phyloP scores from a whole-genome alignment of 2,888 invertebrate species.

The Dolichopus griseipennis region DNA sequence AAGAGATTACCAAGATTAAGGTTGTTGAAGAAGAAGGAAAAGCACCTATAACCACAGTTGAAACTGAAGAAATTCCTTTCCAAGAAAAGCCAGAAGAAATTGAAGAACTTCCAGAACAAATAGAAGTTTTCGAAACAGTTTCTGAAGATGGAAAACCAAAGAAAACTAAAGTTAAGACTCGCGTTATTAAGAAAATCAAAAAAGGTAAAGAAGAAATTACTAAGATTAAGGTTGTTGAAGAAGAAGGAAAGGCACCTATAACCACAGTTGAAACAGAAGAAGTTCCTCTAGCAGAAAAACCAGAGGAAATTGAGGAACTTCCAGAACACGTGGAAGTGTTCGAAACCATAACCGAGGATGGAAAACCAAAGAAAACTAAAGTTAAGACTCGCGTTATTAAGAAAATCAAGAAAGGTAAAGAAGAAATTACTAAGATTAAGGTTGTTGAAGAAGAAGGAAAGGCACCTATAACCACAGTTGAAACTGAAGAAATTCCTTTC shows the following conservation, averaged over 20 bases:
- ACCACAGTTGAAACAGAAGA: conserved; percentile 31
- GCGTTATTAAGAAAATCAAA: conserved; percentile 36
- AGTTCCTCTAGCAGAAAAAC: conserved; percentile 20
- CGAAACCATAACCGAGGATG: conserved; percentile 21
- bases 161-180: conserved; percentile 34
- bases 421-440: conserved; percentile 32
- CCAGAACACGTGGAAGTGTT: conserved; percentile 29
- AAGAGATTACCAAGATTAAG: conserved; percentile 36
- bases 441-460: conserved; percentile 35
- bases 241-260: conserved; percentile 40
- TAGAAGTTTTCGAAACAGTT: conserved; percentile 28
- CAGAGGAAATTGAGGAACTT: conserved; percentile 29
- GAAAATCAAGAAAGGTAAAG: conserved; percentile 28
- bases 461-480: conserved; percentile 33
- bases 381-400: conserved; percentile 32
- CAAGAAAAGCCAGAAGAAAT: conserved; percentile 23
- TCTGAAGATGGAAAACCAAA: conserved; percentile 27
- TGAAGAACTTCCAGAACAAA: conserved; percentile 24
- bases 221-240: conserved; percentile 39
- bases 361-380: conserved; percentile 29
- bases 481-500: conserved; percentile 25
- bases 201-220: conserved; percentile 40
- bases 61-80: conserved; percentile 25
- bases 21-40: conserved; percentile 38
- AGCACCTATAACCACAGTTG: conserved; percentile 33